Percentiles rank a stretch among this genome's conserved stretches.
These are phyloP conservation scores for Acheta domesticus DNA, from an alignment of 2,888 invertebrate genomes.

Conservation along the genomic window DNA sequence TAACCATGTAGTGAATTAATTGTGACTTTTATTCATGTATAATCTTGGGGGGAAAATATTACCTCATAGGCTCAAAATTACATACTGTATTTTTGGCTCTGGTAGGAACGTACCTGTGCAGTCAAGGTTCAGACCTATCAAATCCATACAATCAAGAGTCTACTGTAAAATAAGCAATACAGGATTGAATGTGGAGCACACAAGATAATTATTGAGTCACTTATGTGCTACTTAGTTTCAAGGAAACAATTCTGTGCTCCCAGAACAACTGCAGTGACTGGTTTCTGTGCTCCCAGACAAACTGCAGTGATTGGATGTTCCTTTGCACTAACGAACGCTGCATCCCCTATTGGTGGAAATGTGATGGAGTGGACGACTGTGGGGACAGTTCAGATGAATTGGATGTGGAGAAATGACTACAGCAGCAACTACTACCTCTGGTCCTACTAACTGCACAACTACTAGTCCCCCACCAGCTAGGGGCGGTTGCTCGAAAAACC, in stretches of 20 bases:
- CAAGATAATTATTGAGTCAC: no score
- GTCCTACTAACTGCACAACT: constrained; percentile 32
- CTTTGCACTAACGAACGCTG: constrained; percentile 61
- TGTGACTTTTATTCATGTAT: no score
- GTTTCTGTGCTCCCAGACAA: constrained; percentile 39
- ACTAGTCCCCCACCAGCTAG: constrained; percentile 42
- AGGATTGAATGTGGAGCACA: no score
- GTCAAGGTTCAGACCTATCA: no score
- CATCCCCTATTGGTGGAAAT: constrained; percentile 55
- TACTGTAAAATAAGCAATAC: no score
- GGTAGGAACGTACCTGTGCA: no score
- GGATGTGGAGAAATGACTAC: constrained; percentile 49
- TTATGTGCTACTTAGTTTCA: no score
- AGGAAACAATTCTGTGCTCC: constrained; percentile 25
- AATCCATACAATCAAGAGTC: no score
- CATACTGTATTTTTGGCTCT: no score
- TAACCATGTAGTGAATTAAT: no score
- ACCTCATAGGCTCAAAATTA: no score
- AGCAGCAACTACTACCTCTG: constrained; percentile 24
- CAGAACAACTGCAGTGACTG: constrained; percentile 22
- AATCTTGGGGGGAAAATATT: no score
- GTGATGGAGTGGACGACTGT: constrained; percentile 73
- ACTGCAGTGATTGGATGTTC: constrained; percentile 76
- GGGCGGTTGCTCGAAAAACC: constrained; percentile 53
- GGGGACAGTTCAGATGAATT: constrained; percentile 71